Evolutionary conservation across 2,113 vertebrate genomes (phyloP).

Genomic region (Ophthalmolycus amberensis): DNA sequence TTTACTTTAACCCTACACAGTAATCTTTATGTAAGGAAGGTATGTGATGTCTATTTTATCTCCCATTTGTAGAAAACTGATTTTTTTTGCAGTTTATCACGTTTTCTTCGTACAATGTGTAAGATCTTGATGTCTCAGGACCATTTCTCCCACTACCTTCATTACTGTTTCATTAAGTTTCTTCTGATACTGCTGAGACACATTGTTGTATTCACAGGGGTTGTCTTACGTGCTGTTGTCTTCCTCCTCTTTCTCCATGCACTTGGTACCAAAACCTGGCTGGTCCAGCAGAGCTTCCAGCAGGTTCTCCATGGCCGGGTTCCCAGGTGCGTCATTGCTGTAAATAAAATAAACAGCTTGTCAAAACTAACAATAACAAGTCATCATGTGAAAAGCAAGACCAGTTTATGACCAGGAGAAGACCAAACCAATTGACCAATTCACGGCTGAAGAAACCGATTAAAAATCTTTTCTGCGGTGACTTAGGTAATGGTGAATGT

Average conservation of each 20-base stretch:
- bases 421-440: neutral
- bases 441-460: neutral
- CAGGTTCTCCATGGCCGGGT: constrained; percentile 69
- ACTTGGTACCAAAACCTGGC: constrained; percentile 85
- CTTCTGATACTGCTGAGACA: constrained; percentile 2
- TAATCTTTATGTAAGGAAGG: neutral
- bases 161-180: neutral
- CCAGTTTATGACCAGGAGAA: neutral
- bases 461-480: neutral
- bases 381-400: neutral
- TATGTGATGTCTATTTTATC: neutral
- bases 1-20: neutral
- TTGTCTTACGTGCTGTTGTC: constrained; percentile 69
- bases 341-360: neutral
- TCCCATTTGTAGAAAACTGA: neutral
- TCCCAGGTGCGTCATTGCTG: constrained; percentile 86
- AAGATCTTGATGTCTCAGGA: neutral
- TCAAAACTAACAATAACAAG: neutral
- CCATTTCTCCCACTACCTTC: neutral
- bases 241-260: constrained; percentile 67
- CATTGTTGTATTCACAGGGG: neutral
- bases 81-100: neutral
- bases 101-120: neutral
- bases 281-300: constrained; percentile 82
- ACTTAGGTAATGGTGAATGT: neutral